These are phyloP conservation scores for Neomorphus geoffroyi DNA, from an alignment of 2,797 vertebrate genomes.

Conservation along the genomic window DNA sequence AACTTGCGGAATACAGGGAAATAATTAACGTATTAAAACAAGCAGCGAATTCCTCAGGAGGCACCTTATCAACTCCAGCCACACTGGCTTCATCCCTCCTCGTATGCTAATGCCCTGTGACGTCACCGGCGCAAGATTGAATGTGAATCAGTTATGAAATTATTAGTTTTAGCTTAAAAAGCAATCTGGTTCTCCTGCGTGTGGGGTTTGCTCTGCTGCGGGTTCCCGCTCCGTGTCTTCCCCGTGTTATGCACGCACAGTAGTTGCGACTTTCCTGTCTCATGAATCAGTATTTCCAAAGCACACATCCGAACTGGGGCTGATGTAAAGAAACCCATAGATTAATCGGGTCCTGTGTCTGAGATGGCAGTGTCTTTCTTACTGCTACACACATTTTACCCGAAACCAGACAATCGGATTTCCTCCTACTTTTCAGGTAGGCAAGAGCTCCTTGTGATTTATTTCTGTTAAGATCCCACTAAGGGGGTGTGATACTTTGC, in stretches of 20 bases:
- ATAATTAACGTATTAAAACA: slow-evolving; percentile 83
- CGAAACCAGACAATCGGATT: slow-evolving; percentile 38
- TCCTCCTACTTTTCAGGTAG: slow-evolving; percentile 50
- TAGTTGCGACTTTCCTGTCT: not conserved
- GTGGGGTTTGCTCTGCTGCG: not conserved
- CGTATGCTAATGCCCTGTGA: slow-evolving; percentile 77
- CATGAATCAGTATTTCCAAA: not conserved
- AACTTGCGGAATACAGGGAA: slow-evolving; percentile 68
- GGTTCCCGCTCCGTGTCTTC: not conserved
- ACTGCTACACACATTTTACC: slow-evolving; percentile 13
- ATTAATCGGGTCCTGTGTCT: not conserved
- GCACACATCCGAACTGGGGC: not conserved
- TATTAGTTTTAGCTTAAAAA: slow-evolving; percentile 67
- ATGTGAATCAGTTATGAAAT: slow-evolving; percentile 68
- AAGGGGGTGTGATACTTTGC: not conserved
- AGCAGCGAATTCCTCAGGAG: slow-evolving; percentile 76
- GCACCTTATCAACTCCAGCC: slow-evolving; percentile 80
- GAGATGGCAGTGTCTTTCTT: slow-evolving; percentile 19
- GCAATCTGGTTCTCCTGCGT: slow-evolving; percentile 29
- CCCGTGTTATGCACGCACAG: not conserved
- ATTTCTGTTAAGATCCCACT: slow-evolving; percentile 24
- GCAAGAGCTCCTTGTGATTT: slow-evolving; percentile 43
- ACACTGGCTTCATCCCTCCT: slow-evolving; percentile 75
- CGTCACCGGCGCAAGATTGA: slow-evolving; percentile 72
- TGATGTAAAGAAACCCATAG: not conserved